phyloP scores from a whole-genome alignment of 2,888 invertebrate species.

The Sisyra nigra region DNA sequence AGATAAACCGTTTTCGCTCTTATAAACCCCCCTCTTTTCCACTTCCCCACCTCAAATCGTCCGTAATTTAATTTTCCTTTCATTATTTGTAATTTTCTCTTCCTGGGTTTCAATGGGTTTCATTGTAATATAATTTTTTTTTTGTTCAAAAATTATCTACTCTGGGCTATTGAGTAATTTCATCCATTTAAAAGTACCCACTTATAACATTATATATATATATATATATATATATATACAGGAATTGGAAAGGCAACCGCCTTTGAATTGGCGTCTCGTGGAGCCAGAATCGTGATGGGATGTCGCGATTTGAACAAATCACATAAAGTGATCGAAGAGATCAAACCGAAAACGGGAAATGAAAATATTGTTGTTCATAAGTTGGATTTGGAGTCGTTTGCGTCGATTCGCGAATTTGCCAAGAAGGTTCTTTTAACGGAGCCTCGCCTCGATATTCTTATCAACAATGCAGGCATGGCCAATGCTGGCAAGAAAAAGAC shows the following conservation, averaged over 20 bases:
- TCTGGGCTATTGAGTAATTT: too few species aligned
- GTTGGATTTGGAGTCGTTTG: conserved; percentile 31
- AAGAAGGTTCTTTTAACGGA: conserved; percentile 31
- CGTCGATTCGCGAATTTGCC: conserved; percentile 37
- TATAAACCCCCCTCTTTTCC: too few species aligned
- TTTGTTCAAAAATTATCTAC: too few species aligned
- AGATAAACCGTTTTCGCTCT: too few species aligned
- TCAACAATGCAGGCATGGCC: conserved; percentile 41
- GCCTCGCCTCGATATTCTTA: conserved; percentile 34
- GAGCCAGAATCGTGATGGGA: conserved; percentile 65
- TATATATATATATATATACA: too few species aligned
- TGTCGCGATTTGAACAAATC: conserved; percentile 59
- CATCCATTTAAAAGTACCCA: too few species aligned
- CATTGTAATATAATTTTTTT: too few species aligned
- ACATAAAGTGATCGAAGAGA: conserved; percentile 48
- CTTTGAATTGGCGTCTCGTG: conserved; percentile 48
- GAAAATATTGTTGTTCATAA: conserved; percentile 40
- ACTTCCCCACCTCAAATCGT: too few species aligned
- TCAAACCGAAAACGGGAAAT: conserved; percentile 46
- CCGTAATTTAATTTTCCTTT: too few species aligned
- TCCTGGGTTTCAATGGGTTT: too few species aligned
- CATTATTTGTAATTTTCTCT: too few species aligned
- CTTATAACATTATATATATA: too few species aligned
- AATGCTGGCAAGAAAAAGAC: conserved; percentile 28
- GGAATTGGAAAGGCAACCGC: conserved; percentile 60